Conservation (phyloP, 37 sponge, comb jelly and placozoan genomes). For the Corticium candelabrum region DNA sequence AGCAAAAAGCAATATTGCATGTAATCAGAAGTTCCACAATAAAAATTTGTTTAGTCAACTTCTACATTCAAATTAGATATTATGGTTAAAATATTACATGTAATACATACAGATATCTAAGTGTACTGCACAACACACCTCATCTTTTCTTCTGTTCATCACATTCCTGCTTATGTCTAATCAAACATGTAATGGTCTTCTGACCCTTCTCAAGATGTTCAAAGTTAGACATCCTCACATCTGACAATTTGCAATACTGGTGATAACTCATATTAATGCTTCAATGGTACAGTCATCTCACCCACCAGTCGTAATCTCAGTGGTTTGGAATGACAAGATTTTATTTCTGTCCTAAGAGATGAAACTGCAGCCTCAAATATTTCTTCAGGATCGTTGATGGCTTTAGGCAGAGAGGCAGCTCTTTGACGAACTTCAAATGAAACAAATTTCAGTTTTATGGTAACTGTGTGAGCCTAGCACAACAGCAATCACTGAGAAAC, state of each 20-base stretch:
- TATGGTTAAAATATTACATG: too few relatives aligned
- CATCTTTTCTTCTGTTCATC: too few relatives aligned
- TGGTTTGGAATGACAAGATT: slow-evolving; percentile 20
- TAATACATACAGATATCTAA: too few relatives aligned
- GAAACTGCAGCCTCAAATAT: slow-evolving; percentile 39
- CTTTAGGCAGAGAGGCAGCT: slow-evolving; percentile 28
- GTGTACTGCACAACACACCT: too few relatives aligned
- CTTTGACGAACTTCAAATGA: slow-evolving; percentile 56
- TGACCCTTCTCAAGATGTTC: not conserved
- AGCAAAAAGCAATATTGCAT: slow-evolving; percentile 15
- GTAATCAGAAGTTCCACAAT: not conserved
- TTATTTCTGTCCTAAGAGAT: slow-evolving; percentile 50
- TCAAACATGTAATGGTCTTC: not conserved
- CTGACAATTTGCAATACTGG: not conserved
- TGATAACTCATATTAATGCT: not conserved
- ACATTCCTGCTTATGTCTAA: not conserved
- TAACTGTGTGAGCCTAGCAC: slow-evolving; percentile 61
- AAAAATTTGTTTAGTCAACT: too few relatives aligned
- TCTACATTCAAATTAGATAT: too few relatives aligned
- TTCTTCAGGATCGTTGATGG: slow-evolving; percentile 32
- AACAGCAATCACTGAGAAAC: not conserved
- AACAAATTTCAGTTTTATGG: slow-evolving; percentile 70
- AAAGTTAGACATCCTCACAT: not conserved
- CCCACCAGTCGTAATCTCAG: slow-evolving; percentile 83
- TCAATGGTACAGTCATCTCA: not conserved